Evolutionary conservation across 2,888 invertebrate species (phyloP).

Genomic region (Drosophila diplacantha): DNA sequence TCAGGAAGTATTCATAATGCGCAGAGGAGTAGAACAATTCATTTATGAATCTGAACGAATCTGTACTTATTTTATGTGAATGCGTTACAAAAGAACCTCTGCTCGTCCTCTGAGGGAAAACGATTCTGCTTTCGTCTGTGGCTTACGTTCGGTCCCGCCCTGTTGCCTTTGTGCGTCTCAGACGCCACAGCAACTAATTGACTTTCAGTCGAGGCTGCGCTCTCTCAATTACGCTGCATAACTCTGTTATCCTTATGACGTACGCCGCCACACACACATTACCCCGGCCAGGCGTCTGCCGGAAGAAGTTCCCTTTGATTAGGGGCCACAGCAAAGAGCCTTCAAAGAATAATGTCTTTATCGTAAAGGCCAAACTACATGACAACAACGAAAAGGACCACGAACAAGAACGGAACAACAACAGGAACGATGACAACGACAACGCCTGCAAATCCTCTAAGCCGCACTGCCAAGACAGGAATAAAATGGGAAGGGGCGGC

Average conservation of each 20-base stretch:
- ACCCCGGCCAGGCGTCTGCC: background rate
- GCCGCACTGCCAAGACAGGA: constrained; percentile 34
- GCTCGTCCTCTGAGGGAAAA: background rate
- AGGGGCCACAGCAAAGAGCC: constrained; percentile 21
- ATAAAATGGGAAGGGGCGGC: constrained; percentile 5
- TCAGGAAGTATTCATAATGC: background rate
- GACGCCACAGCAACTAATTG: constrained; percentile 26
- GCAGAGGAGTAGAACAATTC: background rate
- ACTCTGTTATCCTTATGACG: constrained; percentile 25
- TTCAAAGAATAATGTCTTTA: constrained; percentile 48
- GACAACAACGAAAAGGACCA: constrained; percentile 28
- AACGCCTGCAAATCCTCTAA: constrained; percentile 48
- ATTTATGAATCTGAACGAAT: background rate
- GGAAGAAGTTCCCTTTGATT: constrained; percentile 19
- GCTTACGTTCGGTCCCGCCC: background rate
- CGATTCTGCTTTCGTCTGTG: too few relatives aligned
- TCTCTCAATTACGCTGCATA: constrained; percentile 21
- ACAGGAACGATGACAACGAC: constrained; percentile 27
- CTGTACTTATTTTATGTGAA: too few relatives aligned
- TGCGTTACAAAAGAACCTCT: background rate
- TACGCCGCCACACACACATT: constrained; percentile 6
- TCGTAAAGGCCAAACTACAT: constrained; percentile 43
- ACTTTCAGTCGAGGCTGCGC: constrained; percentile 24
- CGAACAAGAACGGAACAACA: constrained; percentile 11
- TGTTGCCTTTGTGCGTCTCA: background rate